These are phyloP conservation scores for Mycteria americana DNA, from an alignment of 2,797 vertebrate genomes.

Conservation along the genomic window DNA sequence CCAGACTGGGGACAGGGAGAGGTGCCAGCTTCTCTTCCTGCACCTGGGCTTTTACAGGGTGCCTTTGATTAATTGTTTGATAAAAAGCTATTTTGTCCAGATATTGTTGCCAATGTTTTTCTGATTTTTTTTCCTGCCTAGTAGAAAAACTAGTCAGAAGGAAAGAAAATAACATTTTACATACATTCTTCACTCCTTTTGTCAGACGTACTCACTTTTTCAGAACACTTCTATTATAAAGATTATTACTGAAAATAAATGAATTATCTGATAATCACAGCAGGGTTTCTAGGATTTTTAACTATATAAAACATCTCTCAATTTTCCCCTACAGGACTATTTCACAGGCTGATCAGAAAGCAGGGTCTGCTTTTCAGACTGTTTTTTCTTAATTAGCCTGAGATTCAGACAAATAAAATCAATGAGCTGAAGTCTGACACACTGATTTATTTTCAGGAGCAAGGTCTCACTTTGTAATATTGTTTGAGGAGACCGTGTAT, in stretches of 20 bases:
- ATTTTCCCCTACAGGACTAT: background rate
- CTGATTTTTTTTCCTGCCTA: background rate
- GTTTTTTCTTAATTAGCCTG: background rate
- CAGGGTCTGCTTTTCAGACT: background rate
- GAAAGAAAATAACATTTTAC: background rate
- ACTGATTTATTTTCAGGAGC: slow-evolving; percentile 23
- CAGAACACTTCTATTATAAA: background rate
- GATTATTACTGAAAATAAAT: background rate
- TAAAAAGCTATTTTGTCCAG: background rate
- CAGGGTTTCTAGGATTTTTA: slow-evolving; percentile 2
- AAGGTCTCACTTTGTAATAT: background rate
- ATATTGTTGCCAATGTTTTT: background rate
- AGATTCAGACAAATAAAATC: slow-evolving; percentile 32
- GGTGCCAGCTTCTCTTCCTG: background rate
- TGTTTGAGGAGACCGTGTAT: background rate
- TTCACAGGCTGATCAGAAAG: background rate
- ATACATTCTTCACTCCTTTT: background rate
- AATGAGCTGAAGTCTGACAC: slow-evolving; percentile 18
- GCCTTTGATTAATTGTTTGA: background rate
- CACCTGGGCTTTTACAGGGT: background rate
- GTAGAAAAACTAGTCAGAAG: background rate
- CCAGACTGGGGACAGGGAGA: background rate
- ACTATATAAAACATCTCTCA: background rate
- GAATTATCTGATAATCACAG: background rate
- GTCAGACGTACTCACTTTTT: background rate